phyloP scores from a whole-genome alignment of 2,797 vertebrate genomes.

The Premnoplex brunnescens region DNA sequence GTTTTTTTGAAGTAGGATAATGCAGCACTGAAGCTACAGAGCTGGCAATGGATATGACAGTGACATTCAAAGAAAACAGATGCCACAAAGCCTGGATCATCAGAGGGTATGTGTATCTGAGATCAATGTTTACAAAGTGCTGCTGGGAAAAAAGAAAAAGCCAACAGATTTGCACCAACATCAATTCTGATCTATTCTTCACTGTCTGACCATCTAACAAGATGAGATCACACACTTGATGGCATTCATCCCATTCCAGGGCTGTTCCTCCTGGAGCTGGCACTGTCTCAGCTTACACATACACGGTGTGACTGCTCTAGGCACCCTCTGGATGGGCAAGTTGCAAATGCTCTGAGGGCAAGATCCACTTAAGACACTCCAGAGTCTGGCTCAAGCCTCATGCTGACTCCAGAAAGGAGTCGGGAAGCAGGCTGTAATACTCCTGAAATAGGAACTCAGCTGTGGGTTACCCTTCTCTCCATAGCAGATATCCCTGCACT shows the following conservation, averaged over 20 bases:
- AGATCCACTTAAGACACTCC: background rate
- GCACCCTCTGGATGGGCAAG: background rate
- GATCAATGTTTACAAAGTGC: background rate
- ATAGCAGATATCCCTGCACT: fast-evolving
- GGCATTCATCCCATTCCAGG: background rate
- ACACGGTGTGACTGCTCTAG: fast-evolving
- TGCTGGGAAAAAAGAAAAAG: background rate
- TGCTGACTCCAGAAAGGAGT: background rate
- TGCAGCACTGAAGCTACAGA: background rate
- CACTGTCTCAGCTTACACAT: background rate
- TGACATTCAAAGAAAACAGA: conserved; percentile 16
- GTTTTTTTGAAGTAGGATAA: background rate
- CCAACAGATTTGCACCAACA: background rate
- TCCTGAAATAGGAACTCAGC: background rate
- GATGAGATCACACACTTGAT: background rate
- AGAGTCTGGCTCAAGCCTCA: background rate
- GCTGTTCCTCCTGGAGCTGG: background rate
- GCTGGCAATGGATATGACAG: background rate
- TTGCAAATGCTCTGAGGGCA: background rate
- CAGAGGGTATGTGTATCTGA: background rate
- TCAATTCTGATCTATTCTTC: background rate
- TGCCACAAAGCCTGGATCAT: background rate
- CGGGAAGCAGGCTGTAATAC: background rate
- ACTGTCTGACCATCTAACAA: background rate
- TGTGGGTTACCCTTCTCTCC: background rate